A percentile compares a stretch with the other conserved stretches of the same genome.
These are phyloP conservation scores for Cherax quadricarinatus DNA, from an alignment of 1,140 invertebrate genomes.

Conservation along the genomic window DNA sequence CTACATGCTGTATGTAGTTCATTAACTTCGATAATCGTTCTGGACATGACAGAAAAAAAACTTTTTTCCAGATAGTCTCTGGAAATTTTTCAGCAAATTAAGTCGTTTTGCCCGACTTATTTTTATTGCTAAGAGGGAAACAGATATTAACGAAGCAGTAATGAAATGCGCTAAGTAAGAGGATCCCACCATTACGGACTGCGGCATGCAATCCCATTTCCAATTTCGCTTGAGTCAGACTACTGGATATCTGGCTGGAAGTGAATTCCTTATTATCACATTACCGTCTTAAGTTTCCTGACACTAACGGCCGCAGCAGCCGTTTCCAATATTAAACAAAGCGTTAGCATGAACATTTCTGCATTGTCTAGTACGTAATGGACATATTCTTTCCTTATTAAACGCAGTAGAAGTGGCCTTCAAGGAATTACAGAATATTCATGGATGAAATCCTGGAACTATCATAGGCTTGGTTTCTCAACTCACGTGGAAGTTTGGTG, in stretches of 20 bases:
- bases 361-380: not conserved
- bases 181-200: not conserved
- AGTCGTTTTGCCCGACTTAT: too few relatives aligned
- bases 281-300: not conserved
- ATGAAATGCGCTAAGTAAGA: not conserved
- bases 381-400: not conserved
- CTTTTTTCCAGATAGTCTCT: too few relatives aligned
- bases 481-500: too few relatives aligned
- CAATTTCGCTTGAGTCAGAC: not conserved
- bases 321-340: not conserved
- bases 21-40: too few relatives aligned
- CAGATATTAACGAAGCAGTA: not conserved
- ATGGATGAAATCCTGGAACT: not conserved
- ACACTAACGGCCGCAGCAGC: not conserved
- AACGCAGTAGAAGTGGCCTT: not conserved
- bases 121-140: too few relatives aligned
- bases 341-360: not conserved
- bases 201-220: not conserved
- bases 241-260: not conserved
- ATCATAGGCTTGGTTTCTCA: too few relatives aligned
- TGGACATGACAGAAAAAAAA: too few relatives aligned
- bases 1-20: too few relatives aligned
- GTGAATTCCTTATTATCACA: not conserved
- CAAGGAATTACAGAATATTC: not conserved
- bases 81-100: too few relatives aligned